Conservation (phyloP, 2,888 invertebrate genomes). For the Himalopsyche japonica region DNA sequence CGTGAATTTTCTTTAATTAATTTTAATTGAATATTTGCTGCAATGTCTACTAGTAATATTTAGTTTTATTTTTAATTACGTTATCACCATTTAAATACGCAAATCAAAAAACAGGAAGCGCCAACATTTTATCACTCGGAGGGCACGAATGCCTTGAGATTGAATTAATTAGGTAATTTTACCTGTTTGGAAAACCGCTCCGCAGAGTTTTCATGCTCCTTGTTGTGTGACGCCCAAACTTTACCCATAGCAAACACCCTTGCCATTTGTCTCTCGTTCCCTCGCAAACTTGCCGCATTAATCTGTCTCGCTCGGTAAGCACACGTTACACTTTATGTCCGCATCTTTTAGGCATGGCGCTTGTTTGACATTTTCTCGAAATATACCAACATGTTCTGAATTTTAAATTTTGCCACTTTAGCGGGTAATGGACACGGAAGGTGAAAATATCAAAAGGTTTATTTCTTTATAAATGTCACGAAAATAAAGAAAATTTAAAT, state of each 20-base stretch:
- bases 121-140: neutral
- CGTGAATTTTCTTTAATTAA: no score
- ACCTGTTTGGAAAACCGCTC: neutral
- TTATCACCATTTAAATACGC: no score
- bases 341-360: neutral
- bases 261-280: constrained; percentile 10
- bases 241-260: neutral
- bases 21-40: no score
- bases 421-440: constrained; percentile 5
- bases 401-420: constrained; percentile 21
- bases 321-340: neutral
- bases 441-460: constrained; percentile 20
- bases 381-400: constrained; percentile 29
- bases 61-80: no score
- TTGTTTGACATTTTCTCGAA: constrained; percentile 32
- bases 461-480: neutral
- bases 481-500: neutral
- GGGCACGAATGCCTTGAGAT: neutral
- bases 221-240: neutral
- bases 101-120: neutral
- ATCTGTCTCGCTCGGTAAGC: constrained; percentile 10
- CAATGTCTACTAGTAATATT: no score
- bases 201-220: neutral
- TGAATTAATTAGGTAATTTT: neutral
- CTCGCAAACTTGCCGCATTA: constrained; percentile 12